Evolutionary conservation across 2,888 invertebrate genomes (phyloP), one percentile per base, ranked within the genome.

Genomic region (Subacronicta megacephala): DNA sequence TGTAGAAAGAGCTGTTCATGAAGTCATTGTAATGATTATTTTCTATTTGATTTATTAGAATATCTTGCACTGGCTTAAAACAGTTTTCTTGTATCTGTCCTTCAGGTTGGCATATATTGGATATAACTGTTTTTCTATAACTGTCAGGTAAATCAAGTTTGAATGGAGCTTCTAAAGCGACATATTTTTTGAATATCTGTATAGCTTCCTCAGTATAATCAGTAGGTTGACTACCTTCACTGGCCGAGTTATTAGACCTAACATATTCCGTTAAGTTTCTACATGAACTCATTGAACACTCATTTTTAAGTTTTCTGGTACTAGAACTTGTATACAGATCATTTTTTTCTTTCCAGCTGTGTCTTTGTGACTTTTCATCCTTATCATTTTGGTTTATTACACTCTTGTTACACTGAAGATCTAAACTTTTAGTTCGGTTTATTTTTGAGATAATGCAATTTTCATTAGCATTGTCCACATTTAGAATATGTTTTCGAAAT

Each of bases 1-100:
- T 97, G 90, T 98, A 97, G 85, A 96, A 97, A 81, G 97, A 97
- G 87, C 98, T 98, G 77, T 96, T 95, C 69, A 97, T 90, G 90
- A 98, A 99, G 73, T 96, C 96, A 77, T 96, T 95, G 85, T 97
- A 97, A 92, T 97, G 96, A 89, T 96, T 95, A 47, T 95, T 95
- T 78, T 98, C 96, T 86, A 98, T 95, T 81, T 95, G 91, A 54
- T 95, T 94, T 64, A 96, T 95, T 58, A 97, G 94, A 85, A 95
- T 95, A 68, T 95, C 95, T 86, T 97, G 97, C 51, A 97, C 96
- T 60, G 95, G 95, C 66, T 96, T 95, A 85, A 98, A 97, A 84
- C 97, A 97, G 77, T 95, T 95, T 45, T 96, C 94, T 76, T 95
- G 95, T 53, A 96, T 94, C 59, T 95, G 90, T 49, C 96, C 96